Evolutionary conservation across 2,888 invertebrate genomes (phyloP).

Genomic region (Tetheella fluctuosa): DNA sequence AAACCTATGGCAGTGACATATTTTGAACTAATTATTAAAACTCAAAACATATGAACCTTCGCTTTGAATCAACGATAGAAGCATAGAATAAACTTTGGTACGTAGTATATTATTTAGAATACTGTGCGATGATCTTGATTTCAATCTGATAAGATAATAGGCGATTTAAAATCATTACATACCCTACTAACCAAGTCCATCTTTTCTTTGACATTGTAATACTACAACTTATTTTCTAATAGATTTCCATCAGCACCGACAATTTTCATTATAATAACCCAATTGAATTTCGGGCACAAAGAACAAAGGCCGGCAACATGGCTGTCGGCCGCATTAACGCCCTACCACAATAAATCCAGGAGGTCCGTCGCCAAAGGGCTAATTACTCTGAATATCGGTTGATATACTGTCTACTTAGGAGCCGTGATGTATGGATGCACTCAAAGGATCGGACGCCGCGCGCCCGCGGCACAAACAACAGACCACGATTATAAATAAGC

Average conservation of each 20-base stretch:
- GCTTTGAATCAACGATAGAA: neutral
- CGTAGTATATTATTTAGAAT: neutral
- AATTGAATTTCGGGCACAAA: constrained; percentile 73
- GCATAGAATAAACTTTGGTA: neutral
- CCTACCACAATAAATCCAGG: constrained; percentile 80
- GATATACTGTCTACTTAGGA: constrained; percentile 84
- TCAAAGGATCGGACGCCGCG: constrained; percentile 80
- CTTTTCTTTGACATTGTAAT: neutral
- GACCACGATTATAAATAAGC: constrained; percentile 78
- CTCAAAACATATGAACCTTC: too few species aligned
- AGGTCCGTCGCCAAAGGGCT: constrained; percentile 82
- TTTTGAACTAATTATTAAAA: too few species aligned
- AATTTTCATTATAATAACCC: constrained; percentile 54
- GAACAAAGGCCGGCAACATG: constrained; percentile 81
- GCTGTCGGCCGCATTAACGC: constrained; percentile 81
- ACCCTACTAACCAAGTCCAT: neutral
- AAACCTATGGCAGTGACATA: too few species aligned
- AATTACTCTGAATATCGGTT: constrained; percentile 81
- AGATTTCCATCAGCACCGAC: constrained; percentile 11
- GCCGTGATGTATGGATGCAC: constrained; percentile 77
- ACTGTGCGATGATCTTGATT: neutral
- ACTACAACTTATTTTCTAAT: neutral
- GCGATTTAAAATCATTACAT: neutral
- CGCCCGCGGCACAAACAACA: constrained; percentile 60
- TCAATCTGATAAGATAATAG: neutral